Conservation (phyloP, 2,113 vertebrate species). For the Telmatochromis sp. region DNA sequence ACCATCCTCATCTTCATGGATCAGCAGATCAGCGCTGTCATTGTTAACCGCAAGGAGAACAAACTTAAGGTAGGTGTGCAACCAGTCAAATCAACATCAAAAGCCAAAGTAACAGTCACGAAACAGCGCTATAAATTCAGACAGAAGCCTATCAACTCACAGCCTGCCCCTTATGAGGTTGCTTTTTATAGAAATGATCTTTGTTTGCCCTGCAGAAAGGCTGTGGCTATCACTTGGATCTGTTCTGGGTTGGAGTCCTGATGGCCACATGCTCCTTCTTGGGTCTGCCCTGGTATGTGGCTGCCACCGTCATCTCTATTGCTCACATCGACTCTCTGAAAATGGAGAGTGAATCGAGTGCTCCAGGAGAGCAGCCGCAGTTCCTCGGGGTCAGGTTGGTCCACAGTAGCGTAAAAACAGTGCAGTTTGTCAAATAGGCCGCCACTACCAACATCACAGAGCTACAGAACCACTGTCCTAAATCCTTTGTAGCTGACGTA, state of each 20-base stretch:
- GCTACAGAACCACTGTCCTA: neutral
- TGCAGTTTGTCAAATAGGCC: neutral
- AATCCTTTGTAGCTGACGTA: neutral
- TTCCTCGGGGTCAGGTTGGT: conserved; percentile 93
- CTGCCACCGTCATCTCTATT: conserved; percentile 95
- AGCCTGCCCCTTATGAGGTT: neutral
- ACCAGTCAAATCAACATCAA: neutral
- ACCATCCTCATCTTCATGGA: conserved; percentile 99
- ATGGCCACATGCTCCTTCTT: conserved; percentile 90
- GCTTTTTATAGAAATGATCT: neutral
- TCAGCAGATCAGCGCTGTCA: conserved; percentile 95
- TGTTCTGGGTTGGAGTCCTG: conserved; percentile 92
- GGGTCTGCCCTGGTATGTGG: conserved; percentile 96
- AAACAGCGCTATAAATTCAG: neutral
- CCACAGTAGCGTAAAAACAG: neutral
- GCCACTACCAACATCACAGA: neutral
- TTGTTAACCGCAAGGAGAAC: conserved; percentile 94
- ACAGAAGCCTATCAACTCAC: neutral
- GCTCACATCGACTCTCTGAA: conserved; percentile 96
- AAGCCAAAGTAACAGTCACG: neutral
- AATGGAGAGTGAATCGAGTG: conserved; percentile 96
- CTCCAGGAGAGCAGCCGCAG: conserved; percentile 91
- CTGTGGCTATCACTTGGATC: conserved; percentile 91
- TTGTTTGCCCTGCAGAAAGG: conserved; percentile 77
- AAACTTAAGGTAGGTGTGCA: conserved; percentile 79